Base-by-base conservation (phyloP, 2,113 vertebrate species). In the Plecturocebus donacophilus region DNA sequence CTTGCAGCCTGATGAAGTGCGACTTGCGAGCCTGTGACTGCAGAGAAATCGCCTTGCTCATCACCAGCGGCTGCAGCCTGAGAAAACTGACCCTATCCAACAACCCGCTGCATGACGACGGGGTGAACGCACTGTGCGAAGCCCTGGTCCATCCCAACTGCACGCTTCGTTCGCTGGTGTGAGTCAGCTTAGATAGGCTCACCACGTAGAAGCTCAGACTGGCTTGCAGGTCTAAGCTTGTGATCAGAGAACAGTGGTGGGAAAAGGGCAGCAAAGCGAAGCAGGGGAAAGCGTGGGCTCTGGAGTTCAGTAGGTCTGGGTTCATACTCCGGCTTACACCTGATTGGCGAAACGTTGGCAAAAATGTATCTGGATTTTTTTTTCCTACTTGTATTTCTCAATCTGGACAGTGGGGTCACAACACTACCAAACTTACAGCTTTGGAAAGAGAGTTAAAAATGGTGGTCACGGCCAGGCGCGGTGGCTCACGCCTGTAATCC, bases 401-500 rank as follows among this genome's bases (percentile, higher is more conserved):
- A 12, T 30, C 42, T 79, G 38, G 56, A 40, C 42, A 30, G 64
- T 25, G 23, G 3, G 35, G 27, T 49, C 32, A 66, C n/a, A 23
- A 45, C 19, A 47, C 0, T 3, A 45, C 71, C 71, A 76, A 61
- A 56, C 6, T 27, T 8, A 14, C 21, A 35, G 9, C 35, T 79
- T 7, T 52, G 42, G 35, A 38, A 20, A 90, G 56, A 25, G 35
- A 17, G 80, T 77, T 75, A 45, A 47, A 47, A 35, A 19, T 7
- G 14, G 52, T 17, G 42, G 4, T 35, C 61, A 64, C 10, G 1
- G 61, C 61, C 0, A 1, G 61, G 27, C 12, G 2, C 27, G 0
- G 12, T 64, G 61, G 12, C 61, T 64, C 61, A 64, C 0, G 0
- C 61, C 27, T 64, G 61, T 64, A 6, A 64, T 64, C 11, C 27